Evolutionary conservation across 2,113 vertebrate species (phyloP).

Genomic region (Andinoacara biseriatus): DNA sequence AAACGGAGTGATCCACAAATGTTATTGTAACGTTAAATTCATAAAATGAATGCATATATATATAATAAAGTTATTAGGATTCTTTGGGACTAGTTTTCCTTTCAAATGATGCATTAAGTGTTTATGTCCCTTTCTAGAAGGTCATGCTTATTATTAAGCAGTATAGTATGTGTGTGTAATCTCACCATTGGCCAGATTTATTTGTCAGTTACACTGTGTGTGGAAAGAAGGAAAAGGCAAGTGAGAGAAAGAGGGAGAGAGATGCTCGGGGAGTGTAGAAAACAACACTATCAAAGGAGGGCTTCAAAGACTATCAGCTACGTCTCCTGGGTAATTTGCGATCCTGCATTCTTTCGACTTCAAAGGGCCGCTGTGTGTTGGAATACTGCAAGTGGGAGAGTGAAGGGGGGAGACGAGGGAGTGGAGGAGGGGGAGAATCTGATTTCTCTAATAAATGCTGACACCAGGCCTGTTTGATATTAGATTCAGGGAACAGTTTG

Average conservation of each 20-base stretch:
- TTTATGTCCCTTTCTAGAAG: conserved; percentile 52
- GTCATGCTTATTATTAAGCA: conserved; percentile 75
- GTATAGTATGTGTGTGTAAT: conserved; percentile 38
- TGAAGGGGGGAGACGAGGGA: conserved; percentile 45
- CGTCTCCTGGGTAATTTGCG: conserved; percentile 97
- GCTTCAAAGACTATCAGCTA: conserved; percentile 95
- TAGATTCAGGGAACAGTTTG: conserved; percentile 95
- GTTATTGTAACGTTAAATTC: conserved; percentile 1
- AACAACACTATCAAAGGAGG: conserved; percentile 93
- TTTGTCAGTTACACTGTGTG: conserved; percentile 58
- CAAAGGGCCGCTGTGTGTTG: conserved; percentile 90
- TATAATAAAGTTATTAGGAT: background rate
- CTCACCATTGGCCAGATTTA: conserved; percentile 68
- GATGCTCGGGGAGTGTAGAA: conserved; percentile 78
- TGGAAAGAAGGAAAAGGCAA: conserved; percentile 67
- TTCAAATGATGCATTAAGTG: background rate
- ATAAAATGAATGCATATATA: conserved; percentile 12
- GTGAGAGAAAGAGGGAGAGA: conserved; percentile 68
- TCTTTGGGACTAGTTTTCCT: background rate
- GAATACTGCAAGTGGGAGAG: conserved; percentile 80
- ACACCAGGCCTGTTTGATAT: conserved; percentile 97
- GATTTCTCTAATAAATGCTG: conserved; percentile 99
- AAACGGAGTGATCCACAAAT: background rate
- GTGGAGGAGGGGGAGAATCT: conserved; percentile 80
- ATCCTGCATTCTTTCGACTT: conserved; percentile 95